Evolutionary conservation across 2,797 vertebrate species (phyloP), one percentile per base, ranked within the genome.

Genomic region (Liasis olivaceus): DNA sequence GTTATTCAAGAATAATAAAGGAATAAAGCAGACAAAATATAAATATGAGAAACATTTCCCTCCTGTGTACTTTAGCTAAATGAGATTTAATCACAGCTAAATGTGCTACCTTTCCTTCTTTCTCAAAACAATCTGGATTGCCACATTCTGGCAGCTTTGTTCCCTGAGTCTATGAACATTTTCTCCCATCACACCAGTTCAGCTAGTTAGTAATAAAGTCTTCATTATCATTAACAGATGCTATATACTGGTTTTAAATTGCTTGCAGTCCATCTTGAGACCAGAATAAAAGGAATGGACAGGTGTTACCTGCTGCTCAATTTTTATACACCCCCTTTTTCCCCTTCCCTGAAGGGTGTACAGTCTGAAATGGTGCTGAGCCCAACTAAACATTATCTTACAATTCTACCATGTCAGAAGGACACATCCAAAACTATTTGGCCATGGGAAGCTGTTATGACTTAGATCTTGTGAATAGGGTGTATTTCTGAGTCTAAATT

Each of bases 281-380:
- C 66, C 20, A 66, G 28, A 86, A 31, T 24, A 62, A 85, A 85
- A 91, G 28, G 28, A 66, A 56, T 24, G 28, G 63, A 42, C 42
- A 63, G 20, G 42, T 85, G 95, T 13, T 94, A 95, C 95, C 62
- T 91, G 51, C 89, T 94, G 91, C 94, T 91, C 94, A 95, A 94
- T 95, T 95, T 95, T 95, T 93, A 94, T 42, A 91, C 95, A 26
- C 42, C 51, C 26, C 69, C 6, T 77, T 69, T 89, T 92, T 90
- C n/a, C 1, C 94, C 92, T 64, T 91, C 94, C 92, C 93, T 84
- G 86, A 81, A 81, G 36, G 20, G 42, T 24, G 20, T 81, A 58
- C 81, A 91, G n/a, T 47, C 91, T 93, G 91, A 94, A 95, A 96
- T 91, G 22, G 26, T 9, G 12, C 58, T 31, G 72, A 85, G 1